A percentile compares a stretch with the other conserved stretches of the same genome.
Evolutionary conservation across 1,140 invertebrate species (phyloP).

Genomic region (Heliconius nattereri): DNA sequence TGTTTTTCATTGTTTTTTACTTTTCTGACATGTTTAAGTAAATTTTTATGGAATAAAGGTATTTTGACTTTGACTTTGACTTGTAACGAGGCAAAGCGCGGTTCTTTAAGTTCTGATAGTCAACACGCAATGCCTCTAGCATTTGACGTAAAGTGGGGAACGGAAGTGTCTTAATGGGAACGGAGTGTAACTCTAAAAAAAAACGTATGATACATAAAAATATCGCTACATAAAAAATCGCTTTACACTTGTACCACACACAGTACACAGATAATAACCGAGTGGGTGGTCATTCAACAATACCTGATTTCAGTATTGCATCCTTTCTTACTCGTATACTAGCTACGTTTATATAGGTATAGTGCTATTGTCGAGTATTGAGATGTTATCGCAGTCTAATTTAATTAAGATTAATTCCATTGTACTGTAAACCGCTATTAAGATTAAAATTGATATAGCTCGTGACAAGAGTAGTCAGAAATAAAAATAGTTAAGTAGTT

Average conservation of each 20-base stretch:
- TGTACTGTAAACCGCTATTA: background rate
- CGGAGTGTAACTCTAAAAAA: no score
- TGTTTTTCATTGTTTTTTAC: no score
- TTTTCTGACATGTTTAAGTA: no score
- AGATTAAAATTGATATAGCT: background rate
- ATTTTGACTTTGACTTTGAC: no score
- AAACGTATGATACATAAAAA: no score
- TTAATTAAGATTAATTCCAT: slow-evolving; percentile 24
- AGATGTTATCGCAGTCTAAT: slow-evolving; percentile 27
- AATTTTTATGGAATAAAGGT: no score
- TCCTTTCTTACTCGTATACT: background rate
- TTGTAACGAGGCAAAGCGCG: no score
- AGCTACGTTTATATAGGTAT: background rate
- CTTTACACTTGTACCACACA: slow-evolving; percentile 18
- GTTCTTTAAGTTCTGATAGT: no score
- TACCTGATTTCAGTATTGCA: slow-evolving; percentile 32
- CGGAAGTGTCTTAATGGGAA: no score
- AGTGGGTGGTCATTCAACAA: slow-evolving; percentile 35
- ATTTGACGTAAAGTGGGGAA: no score
- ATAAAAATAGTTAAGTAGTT: slow-evolving; percentile 1
- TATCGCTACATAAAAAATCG: no score
- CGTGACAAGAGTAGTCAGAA: background rate
- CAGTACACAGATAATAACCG: slow-evolving; percentile 23
- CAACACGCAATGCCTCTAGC: no score
- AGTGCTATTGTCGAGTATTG: slow-evolving; percentile 18